Evolutionary conservation across 2,113 vertebrate species (phyloP).

Genomic region (Prinia subflava): DNA sequence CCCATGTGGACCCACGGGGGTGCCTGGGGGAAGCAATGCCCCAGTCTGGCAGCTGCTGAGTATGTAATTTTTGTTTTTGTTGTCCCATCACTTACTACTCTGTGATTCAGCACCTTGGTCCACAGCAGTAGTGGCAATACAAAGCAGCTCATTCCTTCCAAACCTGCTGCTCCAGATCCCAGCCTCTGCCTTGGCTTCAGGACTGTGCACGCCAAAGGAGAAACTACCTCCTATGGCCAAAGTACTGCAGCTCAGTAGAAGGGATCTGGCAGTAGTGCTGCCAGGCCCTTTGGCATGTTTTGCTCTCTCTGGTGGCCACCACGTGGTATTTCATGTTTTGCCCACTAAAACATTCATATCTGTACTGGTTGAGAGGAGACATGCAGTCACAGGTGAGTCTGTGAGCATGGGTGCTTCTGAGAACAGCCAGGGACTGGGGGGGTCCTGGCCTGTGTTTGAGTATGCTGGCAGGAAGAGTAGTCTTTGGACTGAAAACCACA

Average conservation of each 20-base stretch:
- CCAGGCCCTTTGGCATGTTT: neutral
- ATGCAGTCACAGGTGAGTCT: neutral
- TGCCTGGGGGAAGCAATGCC: neutral
- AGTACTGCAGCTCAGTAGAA: neutral
- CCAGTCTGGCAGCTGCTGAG: neutral
- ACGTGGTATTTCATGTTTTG: neutral
- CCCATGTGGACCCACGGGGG: accelerated
- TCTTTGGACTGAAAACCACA: neutral
- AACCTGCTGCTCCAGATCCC: neutral
- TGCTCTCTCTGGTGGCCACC: neutral
- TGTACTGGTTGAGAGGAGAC: neutral
- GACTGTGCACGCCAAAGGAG: neutral
- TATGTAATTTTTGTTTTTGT: neutral
- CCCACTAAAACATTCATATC: neutral
- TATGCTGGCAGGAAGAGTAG: neutral
- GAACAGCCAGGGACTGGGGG: neutral
- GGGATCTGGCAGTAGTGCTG: neutral
- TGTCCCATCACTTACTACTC: neutral
- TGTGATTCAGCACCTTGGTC: neutral
- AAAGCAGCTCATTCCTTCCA: neutral
- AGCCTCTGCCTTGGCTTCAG: neutral
- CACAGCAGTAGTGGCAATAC: neutral
- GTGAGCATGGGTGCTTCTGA: neutral
- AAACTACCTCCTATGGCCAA: neutral
- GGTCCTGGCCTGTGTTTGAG: neutral